A percentile compares a stretch with the other conserved stretches of the same genome.
Evolutionary conservation across 2,888 invertebrate genomes (phyloP).

Genomic region (Augiades crinisus): DNA sequence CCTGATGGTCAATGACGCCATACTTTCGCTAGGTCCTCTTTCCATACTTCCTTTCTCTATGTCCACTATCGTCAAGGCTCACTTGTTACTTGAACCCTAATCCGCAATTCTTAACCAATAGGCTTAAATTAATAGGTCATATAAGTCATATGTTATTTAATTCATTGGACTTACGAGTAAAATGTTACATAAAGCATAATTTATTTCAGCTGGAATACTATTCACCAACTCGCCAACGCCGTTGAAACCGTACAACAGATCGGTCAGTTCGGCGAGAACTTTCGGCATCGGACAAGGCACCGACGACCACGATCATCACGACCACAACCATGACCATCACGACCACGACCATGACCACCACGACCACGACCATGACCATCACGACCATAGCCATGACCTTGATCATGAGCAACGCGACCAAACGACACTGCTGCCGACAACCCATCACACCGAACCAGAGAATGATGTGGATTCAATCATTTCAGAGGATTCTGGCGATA

Average conservation of each 20-base stretch:
- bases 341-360: slow-evolving; percentile 27
- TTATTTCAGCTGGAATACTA: slow-evolving; percentile 84
- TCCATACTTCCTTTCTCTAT: too few relatives aligned
- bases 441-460: slow-evolving; percentile 27
- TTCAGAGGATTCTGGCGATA: slow-evolving; percentile 67
- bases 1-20: too few relatives aligned
- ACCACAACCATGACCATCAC: slow-evolving; percentile 33
- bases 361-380: slow-evolving; percentile 33
- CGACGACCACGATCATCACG: slow-evolving; percentile 36
- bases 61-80: too few relatives aligned
- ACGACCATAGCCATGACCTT: slow-evolving; percentile 18
- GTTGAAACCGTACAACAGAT: slow-evolving; percentile 73
- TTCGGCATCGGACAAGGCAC: slow-evolving; percentile 58
- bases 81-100: too few relatives aligned
- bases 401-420: slow-evolving; percentile 32
- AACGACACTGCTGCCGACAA: slow-evolving; percentile 25
- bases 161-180: too few relatives aligned
- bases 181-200: not conserved
- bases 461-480: slow-evolving; percentile 49
- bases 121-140: too few relatives aligned
- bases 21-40: too few relatives aligned
- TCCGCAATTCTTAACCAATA: too few relatives aligned
- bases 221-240: slow-evolving; percentile 84
- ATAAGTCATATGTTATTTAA: too few relatives aligned
- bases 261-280: slow-evolving; percentile 82